Evolutionary conservation across 1,140 invertebrate genomes (phyloP).

Genomic region (Drosophila seguyi): DNA sequence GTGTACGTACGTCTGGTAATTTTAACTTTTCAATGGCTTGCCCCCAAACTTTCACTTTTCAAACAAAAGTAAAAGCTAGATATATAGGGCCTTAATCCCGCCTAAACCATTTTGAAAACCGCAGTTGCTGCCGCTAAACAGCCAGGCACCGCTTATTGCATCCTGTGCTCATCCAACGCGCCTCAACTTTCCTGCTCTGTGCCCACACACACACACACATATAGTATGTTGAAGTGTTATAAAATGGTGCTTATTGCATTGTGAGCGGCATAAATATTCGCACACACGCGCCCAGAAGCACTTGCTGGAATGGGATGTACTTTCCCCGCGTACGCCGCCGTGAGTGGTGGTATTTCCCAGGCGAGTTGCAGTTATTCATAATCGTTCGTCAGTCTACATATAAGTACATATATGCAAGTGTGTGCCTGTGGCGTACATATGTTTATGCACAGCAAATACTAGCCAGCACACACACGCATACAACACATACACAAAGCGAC

Average conservation of each 20-base stretch:
- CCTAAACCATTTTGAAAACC: background rate
- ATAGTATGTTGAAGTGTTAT: conserved; percentile 54
- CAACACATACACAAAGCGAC: conserved; percentile 51
- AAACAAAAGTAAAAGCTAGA: background rate
- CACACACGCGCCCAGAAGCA: conserved; percentile 17
- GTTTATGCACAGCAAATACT: conserved; percentile 20
- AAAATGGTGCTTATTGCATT: conserved; percentile 70
- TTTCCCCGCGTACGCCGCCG: conserved; percentile 10
- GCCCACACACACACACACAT: conserved; percentile 31
- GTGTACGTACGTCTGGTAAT: background rate
- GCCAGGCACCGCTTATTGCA: conserved; percentile 7
- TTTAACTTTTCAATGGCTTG: conserved; percentile 3
- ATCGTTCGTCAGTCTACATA: conserved; percentile 64
- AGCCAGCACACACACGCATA: background rate
- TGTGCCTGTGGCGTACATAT: conserved; percentile 30
- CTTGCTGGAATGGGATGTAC: conserved; percentile 12
- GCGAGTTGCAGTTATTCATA: conserved; percentile 68
- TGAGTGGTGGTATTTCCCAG: conserved; percentile 35
- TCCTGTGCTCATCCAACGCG: conserved; percentile 6
- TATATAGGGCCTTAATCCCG: background rate
- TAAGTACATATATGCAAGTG: conserved; percentile 9
- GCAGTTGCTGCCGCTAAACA: background rate
- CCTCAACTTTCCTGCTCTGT: conserved; percentile 34
- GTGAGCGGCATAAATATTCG: conserved; percentile 55
- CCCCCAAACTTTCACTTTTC: background rate